These are phyloP conservation scores for Troides helena DNA, from an alignment of 2,888 invertebrate species.

Conservation along the genomic window DNA sequence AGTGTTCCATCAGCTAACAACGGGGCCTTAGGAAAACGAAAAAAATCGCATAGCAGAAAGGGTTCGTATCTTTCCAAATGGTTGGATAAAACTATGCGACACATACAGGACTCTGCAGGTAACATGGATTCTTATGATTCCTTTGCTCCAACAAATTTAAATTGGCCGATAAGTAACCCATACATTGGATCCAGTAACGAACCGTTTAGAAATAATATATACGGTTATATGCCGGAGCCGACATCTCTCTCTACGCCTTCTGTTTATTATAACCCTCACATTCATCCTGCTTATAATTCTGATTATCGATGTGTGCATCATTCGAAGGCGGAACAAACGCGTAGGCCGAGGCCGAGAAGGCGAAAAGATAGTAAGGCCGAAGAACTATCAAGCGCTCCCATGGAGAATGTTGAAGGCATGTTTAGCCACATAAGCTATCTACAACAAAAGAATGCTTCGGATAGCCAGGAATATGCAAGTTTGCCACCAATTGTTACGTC, in stretches of 20 bases:
- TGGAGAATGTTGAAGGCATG: constrained; percentile 44
- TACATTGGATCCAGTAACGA: constrained; percentile 69
- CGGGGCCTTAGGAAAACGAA: constrained; percentile 72
- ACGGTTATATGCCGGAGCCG: constrained; percentile 80
- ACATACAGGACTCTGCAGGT: constrained; percentile 64
- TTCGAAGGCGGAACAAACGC: constrained; percentile 44
- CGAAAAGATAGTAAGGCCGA: constrained; percentile 58
- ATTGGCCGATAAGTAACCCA: constrained; percentile 57
- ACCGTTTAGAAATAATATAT: constrained; percentile 74
- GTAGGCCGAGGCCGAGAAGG: constrained; percentile 57
- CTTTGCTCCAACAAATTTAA: constrained; percentile 52
- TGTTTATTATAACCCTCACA: constrained; percentile 69
- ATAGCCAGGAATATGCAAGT: constrained; percentile 82
- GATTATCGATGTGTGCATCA: constrained; percentile 61
- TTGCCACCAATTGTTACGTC: constrained; percentile 85
- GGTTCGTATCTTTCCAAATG: constrained; percentile 74
- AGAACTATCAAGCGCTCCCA: constrained; percentile 53
- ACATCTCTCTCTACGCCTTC: constrained; percentile 83
- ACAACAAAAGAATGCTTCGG: constrained; percentile 66
- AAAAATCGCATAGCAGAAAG: constrained; percentile 69
- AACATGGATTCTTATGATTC: constrained; percentile 66
- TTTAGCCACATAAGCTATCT: constrained; percentile 50
- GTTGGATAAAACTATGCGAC: constrained; percentile 74
- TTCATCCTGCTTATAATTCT: constrained; percentile 52
- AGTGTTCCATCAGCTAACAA: constrained; percentile 59